These are phyloP conservation scores for Scelioninae gen. 2 DNA, from an alignment of 2,888 invertebrate genomes.

Conservation along the genomic window DNA sequence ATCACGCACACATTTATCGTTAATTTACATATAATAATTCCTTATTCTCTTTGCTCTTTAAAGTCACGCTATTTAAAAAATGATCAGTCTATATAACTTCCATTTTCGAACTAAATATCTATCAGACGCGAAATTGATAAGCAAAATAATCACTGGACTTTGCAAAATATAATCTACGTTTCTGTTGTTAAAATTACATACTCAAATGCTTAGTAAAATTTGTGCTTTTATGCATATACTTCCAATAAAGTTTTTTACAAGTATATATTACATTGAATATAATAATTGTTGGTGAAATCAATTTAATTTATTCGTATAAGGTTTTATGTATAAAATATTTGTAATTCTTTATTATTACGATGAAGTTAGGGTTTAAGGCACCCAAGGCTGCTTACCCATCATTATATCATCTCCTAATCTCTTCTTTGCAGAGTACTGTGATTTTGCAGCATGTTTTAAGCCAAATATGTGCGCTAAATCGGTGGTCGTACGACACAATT, in stretches of 20 bases:
- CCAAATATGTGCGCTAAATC: slow-evolving; percentile 95
- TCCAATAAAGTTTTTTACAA: slow-evolving; percentile 8
- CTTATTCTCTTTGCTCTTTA: neutral
- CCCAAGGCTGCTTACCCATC: slow-evolving; percentile 60
- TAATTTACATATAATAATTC: slow-evolving; percentile 28
- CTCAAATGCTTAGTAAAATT: neutral
- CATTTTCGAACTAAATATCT: slow-evolving; percentile 9
- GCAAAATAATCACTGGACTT: too few species aligned
- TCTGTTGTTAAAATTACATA: slow-evolving; percentile 22
- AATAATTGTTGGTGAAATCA: slow-evolving; percentile 6
- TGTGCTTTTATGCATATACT: neutral
- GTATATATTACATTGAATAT: slow-evolving; percentile 15
- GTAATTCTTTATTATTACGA: neutral
- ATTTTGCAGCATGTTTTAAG: slow-evolving; percentile 91
- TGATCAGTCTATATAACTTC: slow-evolving; percentile 13
- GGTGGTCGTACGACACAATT: slow-evolving; percentile 88
- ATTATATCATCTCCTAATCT: slow-evolving; percentile 82
- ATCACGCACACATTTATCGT: slow-evolving; percentile 20
- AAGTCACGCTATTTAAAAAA: slow-evolving; percentile 1
- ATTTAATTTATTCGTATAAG: slow-evolving; percentile 1
- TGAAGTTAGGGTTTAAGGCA: slow-evolving; percentile 59
- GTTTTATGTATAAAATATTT: slow-evolving; percentile 25
- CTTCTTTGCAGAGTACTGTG: slow-evolving; percentile 89
- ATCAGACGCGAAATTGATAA: slow-evolving; percentile 7
- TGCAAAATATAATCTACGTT: slow-evolving; percentile 24